Evolutionary conservation across 1,140 invertebrate genomes (phyloP), one percentile per base, ranked within the genome.

Genomic region (Magallana ariakensis): DNA sequence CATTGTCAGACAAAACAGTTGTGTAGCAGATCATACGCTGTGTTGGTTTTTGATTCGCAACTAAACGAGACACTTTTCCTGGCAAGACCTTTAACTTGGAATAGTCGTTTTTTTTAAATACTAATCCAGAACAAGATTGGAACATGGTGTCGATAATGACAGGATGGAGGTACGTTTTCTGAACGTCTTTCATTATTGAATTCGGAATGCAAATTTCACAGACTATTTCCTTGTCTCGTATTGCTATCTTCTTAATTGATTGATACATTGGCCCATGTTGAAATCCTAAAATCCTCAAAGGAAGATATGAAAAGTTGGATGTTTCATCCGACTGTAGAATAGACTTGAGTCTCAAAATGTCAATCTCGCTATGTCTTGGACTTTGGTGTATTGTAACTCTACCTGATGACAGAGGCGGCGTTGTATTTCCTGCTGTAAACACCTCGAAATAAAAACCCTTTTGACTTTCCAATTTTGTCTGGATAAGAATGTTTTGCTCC

Each of bases 11-110:
- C 3, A 81, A 53, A 33, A 88, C 26, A 60, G 56, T 75, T 80
- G 75, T 57, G 81, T 88, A 88, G 22, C 58, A 62, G n/a, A 85
- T 80, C 87, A 88, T 88, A 16, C 57, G 22, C 6, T 33, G 13
- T 6, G 46, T 56, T 15, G 80, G 53, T 11, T 33, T 19, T 22
- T 85, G 66, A 3, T 57, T 80, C 11, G 81, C 46, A 4, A n/a
- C 62, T 7, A 88, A 46, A 57, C 57, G 11, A 13, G 53, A 58
- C 9, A 88, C 55, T 66, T 53, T 53, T 1, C 19, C 70, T 19
- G 87, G 87, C 11, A 88, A 62, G 54, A 81, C 22, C 75, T 46
- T 62, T 26, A 15, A 81, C 57, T 70, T 80, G 22, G 15, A 53
- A 75, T 7, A 66, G 66, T 53, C 62, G 66, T n/a, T 75, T 75